Evolutionary conservation across 2,113 vertebrate genomes (phyloP).

Genomic region (Scopus umbretta): DNA sequence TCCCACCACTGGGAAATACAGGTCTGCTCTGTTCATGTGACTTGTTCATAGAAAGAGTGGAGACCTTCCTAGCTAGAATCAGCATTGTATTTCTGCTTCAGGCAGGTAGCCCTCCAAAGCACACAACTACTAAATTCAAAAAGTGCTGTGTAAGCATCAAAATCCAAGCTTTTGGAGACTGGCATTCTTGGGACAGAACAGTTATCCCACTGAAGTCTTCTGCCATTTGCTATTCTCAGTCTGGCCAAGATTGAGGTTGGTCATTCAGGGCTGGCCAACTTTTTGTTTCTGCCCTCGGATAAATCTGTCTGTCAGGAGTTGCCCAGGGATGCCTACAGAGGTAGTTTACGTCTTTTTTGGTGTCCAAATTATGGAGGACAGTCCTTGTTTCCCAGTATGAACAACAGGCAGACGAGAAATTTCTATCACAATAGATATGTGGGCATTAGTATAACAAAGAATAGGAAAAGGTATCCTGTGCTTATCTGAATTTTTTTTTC

Average conservation of each 20-base stretch:
- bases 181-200: neutral
- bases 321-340: neutral
- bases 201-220: neutral
- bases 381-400: neutral
- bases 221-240: neutral
- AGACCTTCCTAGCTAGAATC: neutral
- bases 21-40: neutral
- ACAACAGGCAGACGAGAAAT: neutral
- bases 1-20: neutral
- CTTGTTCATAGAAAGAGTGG: neutral
- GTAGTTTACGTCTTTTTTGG: neutral
- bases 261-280: neutral
- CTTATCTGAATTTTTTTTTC: neutral
- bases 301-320: neutral
- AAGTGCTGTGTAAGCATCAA: neutral
- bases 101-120: neutral
- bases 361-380: neutral
- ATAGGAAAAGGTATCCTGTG: neutral
- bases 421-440: neutral
- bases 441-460: neutral
- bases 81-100: neutral
- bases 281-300: neutral
- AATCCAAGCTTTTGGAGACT: neutral
- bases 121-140: neutral
- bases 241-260: neutral